Evolutionary conservation across 2,113 vertebrate genomes (phyloP).

Genomic region (Atractosteus spatula): DNA sequence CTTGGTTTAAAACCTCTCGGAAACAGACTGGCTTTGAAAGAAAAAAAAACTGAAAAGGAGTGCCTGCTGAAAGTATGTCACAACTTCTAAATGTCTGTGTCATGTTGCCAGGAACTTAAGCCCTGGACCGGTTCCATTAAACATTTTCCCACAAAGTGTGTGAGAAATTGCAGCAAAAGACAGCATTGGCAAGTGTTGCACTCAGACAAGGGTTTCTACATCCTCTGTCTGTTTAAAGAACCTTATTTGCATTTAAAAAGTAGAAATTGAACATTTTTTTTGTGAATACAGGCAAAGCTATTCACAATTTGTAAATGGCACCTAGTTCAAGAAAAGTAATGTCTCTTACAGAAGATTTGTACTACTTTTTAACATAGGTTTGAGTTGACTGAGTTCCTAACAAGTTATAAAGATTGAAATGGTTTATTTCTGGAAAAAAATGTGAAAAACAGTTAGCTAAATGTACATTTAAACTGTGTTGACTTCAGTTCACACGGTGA

Average conservation of each 20-base stretch:
- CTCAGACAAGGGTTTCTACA: not conserved
- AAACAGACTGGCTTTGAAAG: too few species aligned
- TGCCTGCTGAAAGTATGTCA: conserved; percentile 9
- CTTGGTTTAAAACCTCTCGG: not conserved
- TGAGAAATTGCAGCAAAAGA: conserved; percentile 12
- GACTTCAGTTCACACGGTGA: too few species aligned
- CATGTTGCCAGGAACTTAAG: conserved; percentile 22
- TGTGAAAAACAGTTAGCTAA: too few species aligned
- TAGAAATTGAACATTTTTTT: conserved; percentile 13
- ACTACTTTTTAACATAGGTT: too few species aligned
- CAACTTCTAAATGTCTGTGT: conserved; percentile 19
- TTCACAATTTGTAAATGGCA: not conserved
- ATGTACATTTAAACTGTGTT: too few species aligned
- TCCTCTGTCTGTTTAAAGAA: conserved; percentile 9
- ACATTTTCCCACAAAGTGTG: conserved; percentile 26
- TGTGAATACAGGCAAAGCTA: not conserved
- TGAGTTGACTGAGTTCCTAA: too few species aligned
- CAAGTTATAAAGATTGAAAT: too few species aligned
- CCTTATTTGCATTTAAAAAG: conserved; percentile 27
- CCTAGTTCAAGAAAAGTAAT: too few species aligned
- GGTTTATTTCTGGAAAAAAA: too few species aligned
- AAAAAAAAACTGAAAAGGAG: not conserved
- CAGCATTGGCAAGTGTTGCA: not conserved
- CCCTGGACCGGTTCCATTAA: conserved; percentile 18
- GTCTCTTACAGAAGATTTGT: too few species aligned